A percentile compares a stretch with the other conserved stretches of the same genome.
These are phyloP conservation scores for Mercenaria mercenaria DNA, from an alignment of 1,140 invertebrate genomes.

Conservation along the genomic window DNA sequence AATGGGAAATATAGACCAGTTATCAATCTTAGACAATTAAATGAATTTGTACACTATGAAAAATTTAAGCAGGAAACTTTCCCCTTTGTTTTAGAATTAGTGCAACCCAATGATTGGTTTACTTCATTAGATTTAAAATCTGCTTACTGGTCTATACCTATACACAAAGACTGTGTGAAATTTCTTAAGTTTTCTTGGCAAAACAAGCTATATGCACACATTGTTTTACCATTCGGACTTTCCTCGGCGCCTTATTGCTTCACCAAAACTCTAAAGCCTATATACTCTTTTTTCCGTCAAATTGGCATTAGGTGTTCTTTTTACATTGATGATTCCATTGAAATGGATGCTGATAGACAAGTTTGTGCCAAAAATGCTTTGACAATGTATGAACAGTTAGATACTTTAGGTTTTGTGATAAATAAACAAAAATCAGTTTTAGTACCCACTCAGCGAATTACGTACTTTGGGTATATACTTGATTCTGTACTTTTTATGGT, in stretches of 20 bases:
- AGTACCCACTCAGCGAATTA: background rate
- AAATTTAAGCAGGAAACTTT: slow-evolving; percentile 73
- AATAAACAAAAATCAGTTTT: slow-evolving; percentile 30
- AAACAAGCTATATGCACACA: slow-evolving; percentile 27
- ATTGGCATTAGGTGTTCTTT: slow-evolving; percentile 20
- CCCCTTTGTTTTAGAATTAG: slow-evolving; percentile 39
- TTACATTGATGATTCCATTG: slow-evolving; percentile 47
- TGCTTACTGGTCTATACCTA: slow-evolving; percentile 60
- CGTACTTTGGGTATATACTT: slow-evolving; percentile 47
- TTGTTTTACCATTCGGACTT: slow-evolving; percentile 28
- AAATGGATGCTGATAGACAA: background rate
- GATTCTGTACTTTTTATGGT: slow-evolving; percentile 45
- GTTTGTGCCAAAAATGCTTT: background rate
- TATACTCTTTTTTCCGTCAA: slow-evolving; percentile 33
- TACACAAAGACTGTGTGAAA: slow-evolving; percentile 34
- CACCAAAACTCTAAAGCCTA: slow-evolving; percentile 37
- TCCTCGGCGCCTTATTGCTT: slow-evolving; percentile 5
- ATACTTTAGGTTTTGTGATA: background rate
- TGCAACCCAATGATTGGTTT: slow-evolving; percentile 54
- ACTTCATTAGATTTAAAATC: slow-evolving; percentile 55
- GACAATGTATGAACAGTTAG: background rate
- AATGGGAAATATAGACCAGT: slow-evolving; percentile 60
- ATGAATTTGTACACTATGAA: slow-evolving; percentile 64
- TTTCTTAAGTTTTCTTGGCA: slow-evolving; percentile 65
- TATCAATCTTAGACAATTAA: slow-evolving; percentile 63